Evolutionary conservation across 2,113 vertebrate species (phyloP).

Genomic region (Mola mola): DNA sequence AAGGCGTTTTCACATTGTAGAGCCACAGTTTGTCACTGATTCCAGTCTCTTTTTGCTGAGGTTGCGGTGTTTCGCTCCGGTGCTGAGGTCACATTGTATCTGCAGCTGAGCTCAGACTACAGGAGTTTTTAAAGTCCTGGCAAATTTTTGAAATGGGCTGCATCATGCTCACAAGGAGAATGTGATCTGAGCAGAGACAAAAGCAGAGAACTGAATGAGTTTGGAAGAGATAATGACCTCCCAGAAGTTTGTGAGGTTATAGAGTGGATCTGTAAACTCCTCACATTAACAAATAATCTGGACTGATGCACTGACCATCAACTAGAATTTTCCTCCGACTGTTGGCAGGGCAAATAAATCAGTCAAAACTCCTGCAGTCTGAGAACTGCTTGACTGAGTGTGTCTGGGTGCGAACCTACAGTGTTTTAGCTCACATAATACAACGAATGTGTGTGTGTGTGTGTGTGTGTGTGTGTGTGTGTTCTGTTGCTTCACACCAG

Average conservation of each 20-base stretch:
- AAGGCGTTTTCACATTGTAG: slow-evolving; percentile 60
- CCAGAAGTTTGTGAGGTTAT: neutral
- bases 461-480: slow-evolving; percentile 45
- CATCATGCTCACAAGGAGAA: too few relatives aligned
- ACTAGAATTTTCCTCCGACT: too few relatives aligned
- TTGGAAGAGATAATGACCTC: neutral
- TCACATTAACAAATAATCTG: neutral
- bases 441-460: slow-evolving; percentile 10
- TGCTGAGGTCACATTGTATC: slow-evolving; percentile 71
- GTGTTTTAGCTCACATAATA: too few relatives aligned
- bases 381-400: neutral
- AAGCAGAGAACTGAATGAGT: neutral
- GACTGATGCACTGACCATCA: neutral
- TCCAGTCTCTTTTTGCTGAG: slow-evolving; percentile 71
- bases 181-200: neutral
- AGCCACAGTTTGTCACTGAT: slow-evolving; percentile 59
- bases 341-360: too few relatives aligned
- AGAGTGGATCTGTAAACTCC: neutral
- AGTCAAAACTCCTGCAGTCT: neutral
- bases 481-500: slow-evolving; percentile 81
- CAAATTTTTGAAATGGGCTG: too few relatives aligned
- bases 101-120: neutral
- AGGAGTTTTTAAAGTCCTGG: neutral
- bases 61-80: slow-evolving; percentile 69
- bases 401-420: slow-evolving; percentile 13